Evolutionary conservation across 2,888 invertebrate genomes (phyloP), one percentile per base, ranked within the genome.

Genomic region (Ceratothoa steindachneri): DNA sequence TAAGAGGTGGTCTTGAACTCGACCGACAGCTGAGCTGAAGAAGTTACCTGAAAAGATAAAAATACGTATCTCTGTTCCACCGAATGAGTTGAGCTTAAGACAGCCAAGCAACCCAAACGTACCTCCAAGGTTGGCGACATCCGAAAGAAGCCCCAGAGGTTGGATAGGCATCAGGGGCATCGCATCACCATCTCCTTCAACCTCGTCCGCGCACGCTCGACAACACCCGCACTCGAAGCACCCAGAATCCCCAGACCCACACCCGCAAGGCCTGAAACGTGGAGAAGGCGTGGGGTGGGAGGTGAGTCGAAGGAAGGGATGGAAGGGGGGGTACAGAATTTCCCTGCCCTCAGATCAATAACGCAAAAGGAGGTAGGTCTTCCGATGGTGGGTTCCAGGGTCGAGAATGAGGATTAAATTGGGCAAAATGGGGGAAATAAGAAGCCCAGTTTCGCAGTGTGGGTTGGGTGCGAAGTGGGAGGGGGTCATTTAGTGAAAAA

Each of bases 231-330:
- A 98, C 79, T 91, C 90, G 0, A 91, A 89, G 83, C 97, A 97
- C 0, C 97, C 97, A 71, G 95, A 92, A 84, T 97, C 96, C 0
- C 97, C 97, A 83, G 93, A 92, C 1, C 97, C 97, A 86, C 97
- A 97, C 0, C 95, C 95, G 85, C 97, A 97, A 82, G 91, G 91
- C 82, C 95, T 95, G 81, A 41, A 83, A 83, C 30, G 51, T 75
- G 1, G 15, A n/a, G n/a, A n/a, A n/a, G n/a, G n/a, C n/a, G n/a
- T n/a, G n/a, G n/a, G n/a, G n/a, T n/a, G 19, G 28, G n/a, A n/a
- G n/a, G n/a, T n/a, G n/a, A n/a, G n/a, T n/a, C n/a, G n/a, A n/a
- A n/a, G n/a, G n/a, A n/a, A n/a, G n/a, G n/a, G n/a, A n/a, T n/a
- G n/a, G n/a, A n/a, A n/a, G n/a, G n/a, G n/a, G n/a, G n/a, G n/a